Evolutionary conservation across 2,888 invertebrate species (phyloP).

Genomic region (Nemoura dubitans): DNA sequence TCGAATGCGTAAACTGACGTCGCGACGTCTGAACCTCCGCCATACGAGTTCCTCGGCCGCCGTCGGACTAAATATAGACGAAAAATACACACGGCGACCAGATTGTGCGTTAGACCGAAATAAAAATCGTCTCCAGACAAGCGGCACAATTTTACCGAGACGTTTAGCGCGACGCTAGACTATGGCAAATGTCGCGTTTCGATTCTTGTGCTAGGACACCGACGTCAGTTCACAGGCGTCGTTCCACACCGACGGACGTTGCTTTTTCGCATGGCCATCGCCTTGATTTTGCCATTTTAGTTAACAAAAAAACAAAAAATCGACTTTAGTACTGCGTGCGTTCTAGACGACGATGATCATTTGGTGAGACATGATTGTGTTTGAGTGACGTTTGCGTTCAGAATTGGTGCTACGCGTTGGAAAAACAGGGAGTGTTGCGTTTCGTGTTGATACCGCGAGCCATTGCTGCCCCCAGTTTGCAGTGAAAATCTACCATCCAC

Average conservation of each 20-base stretch:
- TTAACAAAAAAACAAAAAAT: neutral
- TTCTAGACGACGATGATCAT: neutral
- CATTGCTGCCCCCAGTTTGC: neutral
- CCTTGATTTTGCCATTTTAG: neutral
- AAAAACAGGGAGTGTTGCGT: neutral
- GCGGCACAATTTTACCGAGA: neutral
- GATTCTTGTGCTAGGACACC: neutral
- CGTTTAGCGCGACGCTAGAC: neutral
- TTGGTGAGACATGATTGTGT: neutral
- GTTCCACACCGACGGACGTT: neutral
- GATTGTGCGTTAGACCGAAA: neutral
- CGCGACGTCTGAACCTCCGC: neutral
- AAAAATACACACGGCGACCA: neutral
- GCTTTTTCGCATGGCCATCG: neutral
- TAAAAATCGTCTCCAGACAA: neutral
- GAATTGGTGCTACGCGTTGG: neutral
- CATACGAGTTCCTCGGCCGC: neutral
- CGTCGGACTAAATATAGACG: neutral
- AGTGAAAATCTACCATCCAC: constrained; percentile 3
- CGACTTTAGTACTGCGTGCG: neutral
- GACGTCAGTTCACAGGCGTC: neutral
- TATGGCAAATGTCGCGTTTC: neutral
- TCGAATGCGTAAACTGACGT: neutral
- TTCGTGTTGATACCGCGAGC: neutral
- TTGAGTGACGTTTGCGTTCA: neutral